phyloP scores from a whole-genome alignment of 2,888 invertebrate species.

The Nezara viridula region DNA sequence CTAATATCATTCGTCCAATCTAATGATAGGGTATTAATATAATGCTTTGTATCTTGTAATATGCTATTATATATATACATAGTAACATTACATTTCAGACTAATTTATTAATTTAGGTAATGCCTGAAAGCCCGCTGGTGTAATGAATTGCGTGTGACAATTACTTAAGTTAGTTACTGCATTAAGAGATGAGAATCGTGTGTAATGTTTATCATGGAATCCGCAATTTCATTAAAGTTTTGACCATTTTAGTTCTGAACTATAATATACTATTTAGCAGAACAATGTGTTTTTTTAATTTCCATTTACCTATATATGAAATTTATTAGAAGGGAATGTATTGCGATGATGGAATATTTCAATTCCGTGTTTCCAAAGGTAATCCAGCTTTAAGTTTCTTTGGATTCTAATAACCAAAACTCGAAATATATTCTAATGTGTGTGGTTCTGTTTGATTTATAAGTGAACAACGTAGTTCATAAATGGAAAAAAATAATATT shows the following conservation, averaged over 20 bases:
- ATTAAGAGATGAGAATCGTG: background rate
- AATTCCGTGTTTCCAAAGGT: no score
- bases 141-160: constrained; percentile 1
- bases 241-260: background rate
- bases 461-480: no score
- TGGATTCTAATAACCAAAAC: no score
- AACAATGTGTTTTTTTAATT: background rate
- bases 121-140: background rate
- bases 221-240: background rate
- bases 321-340: no score
- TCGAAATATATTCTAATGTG: no score
- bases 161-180: background rate
- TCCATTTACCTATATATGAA: no score
- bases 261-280: background rate
- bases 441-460: no score
- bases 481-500: no score
- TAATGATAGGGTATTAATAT: background rate
- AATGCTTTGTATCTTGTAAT: background rate
- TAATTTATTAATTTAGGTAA: constrained; percentile 10
- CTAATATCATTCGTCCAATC: background rate
- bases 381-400: no score
- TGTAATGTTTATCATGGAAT: background rate
- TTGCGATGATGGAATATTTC: no score
- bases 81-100: no score
- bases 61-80: background rate